These are phyloP conservation scores for Phylloscopus trochilus DNA, from an alignment of 2,113 vertebrate genomes.

Conservation along the genomic window DNA sequence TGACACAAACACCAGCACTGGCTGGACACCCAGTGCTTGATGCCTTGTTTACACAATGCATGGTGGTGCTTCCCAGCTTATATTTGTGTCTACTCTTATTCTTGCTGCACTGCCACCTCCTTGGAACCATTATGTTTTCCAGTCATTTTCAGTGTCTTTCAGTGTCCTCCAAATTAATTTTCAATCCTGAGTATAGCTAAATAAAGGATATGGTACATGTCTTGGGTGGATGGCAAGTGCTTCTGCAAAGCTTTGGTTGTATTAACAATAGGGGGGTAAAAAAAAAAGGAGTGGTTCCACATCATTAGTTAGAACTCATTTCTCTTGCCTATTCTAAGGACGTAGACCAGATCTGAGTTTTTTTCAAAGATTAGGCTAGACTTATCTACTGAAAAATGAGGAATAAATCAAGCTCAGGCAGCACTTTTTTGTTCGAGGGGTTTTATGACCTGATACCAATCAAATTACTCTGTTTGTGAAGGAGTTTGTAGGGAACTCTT, in stretches of 20 bases:
- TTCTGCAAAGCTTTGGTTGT: neutral
- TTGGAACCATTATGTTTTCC: neutral
- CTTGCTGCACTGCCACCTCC: neutral
- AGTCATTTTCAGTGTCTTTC: neutral
- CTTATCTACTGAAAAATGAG: neutral
- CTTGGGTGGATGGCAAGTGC: accelerated
- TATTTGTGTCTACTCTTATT: neutral
- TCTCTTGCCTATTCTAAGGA: neutral
- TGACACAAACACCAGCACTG: neutral
- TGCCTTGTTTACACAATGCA: neutral
- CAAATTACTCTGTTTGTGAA: neutral
- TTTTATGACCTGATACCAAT: neutral
- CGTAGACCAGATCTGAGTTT: neutral
- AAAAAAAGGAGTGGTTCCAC: neutral
- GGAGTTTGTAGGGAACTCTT: neutral
- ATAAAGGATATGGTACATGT: neutral
- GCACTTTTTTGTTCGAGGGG: neutral
- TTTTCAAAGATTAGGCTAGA: neutral
- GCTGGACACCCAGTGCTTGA: neutral
- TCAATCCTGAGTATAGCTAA: neutral
- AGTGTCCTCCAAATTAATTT: neutral
- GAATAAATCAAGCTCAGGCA: neutral
- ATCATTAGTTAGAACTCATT: neutral
- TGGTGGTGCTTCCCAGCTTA: neutral
- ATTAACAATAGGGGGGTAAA: neutral